A percentile compares a stretch with the other conserved stretches of the same genome.
Conservation (phyloP, 2,797 vertebrate genomes). For the Sternotherus odoratus region DNA sequence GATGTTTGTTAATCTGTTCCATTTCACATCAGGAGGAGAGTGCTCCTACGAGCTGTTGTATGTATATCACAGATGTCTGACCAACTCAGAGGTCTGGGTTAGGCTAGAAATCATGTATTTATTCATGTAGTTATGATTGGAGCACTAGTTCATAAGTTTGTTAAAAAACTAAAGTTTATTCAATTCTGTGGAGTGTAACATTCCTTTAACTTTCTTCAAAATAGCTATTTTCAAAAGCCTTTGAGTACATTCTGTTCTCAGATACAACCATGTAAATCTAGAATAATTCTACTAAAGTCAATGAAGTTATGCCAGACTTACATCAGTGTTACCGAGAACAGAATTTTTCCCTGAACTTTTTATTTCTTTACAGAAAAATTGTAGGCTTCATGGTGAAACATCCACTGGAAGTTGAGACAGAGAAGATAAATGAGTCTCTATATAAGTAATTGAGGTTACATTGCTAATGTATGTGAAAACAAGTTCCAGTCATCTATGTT, state of each 20-base stretch:
- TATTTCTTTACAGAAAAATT: not conserved
- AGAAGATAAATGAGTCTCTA: not conserved
- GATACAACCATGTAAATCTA: not conserved
- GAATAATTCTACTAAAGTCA: not conserved
- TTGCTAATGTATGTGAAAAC: not conserved
- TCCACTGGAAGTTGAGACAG: not conserved
- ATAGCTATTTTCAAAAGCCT: not conserved
- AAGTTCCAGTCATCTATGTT: not conserved
- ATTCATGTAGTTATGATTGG: slow-evolving; percentile 28
- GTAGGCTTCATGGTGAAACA: not conserved
- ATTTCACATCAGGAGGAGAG: slow-evolving; percentile 43
- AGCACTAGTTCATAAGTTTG: slow-evolving; percentile 24
- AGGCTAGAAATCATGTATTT: slow-evolving; percentile 55
- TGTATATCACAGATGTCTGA: slow-evolving; percentile 28
- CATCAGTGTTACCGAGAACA: not conserved
- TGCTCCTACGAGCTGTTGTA: slow-evolving; percentile 11
- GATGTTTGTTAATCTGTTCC: slow-evolving; percentile 55
- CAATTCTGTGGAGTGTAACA: not conserved
- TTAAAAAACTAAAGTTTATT: not conserved
- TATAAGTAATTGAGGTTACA: not conserved
- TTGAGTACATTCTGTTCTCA: not conserved
- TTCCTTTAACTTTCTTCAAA: not conserved
- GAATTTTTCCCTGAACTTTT: not conserved
- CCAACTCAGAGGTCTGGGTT: slow-evolving; percentile 50
- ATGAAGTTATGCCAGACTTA: not conserved